phyloP scores from a whole-genome alignment of 2,797 vertebrate species.

The Sciurus carolinensis region DNA sequence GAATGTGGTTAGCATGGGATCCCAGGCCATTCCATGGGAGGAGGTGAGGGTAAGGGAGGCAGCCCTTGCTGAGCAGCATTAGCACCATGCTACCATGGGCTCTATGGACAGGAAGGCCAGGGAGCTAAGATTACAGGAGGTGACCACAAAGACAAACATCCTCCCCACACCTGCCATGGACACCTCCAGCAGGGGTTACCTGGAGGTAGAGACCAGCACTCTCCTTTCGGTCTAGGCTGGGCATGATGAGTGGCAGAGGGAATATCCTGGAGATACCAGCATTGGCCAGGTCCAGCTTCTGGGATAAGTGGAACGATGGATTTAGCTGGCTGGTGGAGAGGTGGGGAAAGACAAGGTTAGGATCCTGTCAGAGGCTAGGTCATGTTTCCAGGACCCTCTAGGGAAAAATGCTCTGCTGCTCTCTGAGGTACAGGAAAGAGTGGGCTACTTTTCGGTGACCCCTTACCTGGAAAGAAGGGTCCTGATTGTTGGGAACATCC shows the following conservation, averaged over 20 bases:
- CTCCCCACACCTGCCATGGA: fast-evolving
- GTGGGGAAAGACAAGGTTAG: fast-evolving
- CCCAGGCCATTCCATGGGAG: background rate
- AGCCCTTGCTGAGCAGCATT: background rate
- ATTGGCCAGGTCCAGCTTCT: constrained; percentile 71
- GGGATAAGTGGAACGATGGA: constrained; percentile 48
- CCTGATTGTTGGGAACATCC: background rate
- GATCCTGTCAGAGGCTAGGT: background rate
- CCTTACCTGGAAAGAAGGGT: background rate
- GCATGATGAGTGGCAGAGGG: constrained; percentile 49
- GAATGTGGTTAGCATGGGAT: fast-evolving
- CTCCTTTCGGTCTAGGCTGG: constrained; percentile 53
- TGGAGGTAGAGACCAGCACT: constrained; percentile 65
- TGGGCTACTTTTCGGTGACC: background rate
- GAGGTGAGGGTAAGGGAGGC: background rate
- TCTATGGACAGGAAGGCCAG: background rate
- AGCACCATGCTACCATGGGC: fast-evolving
- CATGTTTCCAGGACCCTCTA: background rate
- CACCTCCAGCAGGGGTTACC: constrained; percentile 3
- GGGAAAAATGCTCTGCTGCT: too few relatives aligned
- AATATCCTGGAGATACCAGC: constrained; percentile 22
- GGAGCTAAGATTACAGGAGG: background rate
- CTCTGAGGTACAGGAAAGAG: background rate
- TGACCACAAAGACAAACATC: background rate
- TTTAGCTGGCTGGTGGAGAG: constrained; percentile 74